Conservation (phyloP, 2,113 vertebrate genomes). For the Acanthochromis polyacanthus region DNA sequence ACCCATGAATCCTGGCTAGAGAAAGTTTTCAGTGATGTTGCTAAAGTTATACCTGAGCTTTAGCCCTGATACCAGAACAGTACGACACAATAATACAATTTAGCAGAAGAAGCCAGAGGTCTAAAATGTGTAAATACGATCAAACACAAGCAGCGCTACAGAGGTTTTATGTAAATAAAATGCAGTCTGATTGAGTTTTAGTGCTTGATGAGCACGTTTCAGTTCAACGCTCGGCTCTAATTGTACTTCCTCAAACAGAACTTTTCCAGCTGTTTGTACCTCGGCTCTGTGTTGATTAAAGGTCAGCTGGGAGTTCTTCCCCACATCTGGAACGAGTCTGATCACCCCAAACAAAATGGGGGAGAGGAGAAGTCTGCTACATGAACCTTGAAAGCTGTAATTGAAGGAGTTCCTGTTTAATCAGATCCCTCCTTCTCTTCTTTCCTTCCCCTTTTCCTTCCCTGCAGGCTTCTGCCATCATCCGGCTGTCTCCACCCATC, state of each 20-base stretch:
- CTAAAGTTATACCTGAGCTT: too few species aligned
- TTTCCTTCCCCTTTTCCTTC: conserved; percentile 34
- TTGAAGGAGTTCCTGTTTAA: conserved; percentile 78
- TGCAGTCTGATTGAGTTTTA: too few species aligned
- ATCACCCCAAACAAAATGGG: conserved; percentile 55
- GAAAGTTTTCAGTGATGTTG: too few species aligned
- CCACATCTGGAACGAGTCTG: conserved; percentile 78
- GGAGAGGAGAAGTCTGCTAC: conserved; percentile 53
- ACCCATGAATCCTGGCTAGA: too few species aligned
- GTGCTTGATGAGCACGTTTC: too few species aligned
- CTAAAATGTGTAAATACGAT: too few species aligned
- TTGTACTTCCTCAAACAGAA: neutral
- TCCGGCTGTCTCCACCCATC: conserved; percentile 22
- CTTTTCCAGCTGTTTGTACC: neutral
- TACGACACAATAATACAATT: too few species aligned
- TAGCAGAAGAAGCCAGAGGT: too few species aligned
- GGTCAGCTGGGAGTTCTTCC: conserved; percentile 59
- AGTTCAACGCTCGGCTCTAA: neutral
- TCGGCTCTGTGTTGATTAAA: conserved; percentile 54
- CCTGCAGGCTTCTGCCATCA: conserved; percentile 47
- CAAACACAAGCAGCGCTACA: too few species aligned
- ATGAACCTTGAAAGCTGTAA: conserved; percentile 72
- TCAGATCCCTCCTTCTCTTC: conserved; percentile 68
- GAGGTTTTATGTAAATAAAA: too few species aligned
- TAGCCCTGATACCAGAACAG: too few species aligned